phyloP scores from a whole-genome alignment of 30 jellyfish, hydroid and myxozoan species.

The Turritopsis rubra region DNA sequence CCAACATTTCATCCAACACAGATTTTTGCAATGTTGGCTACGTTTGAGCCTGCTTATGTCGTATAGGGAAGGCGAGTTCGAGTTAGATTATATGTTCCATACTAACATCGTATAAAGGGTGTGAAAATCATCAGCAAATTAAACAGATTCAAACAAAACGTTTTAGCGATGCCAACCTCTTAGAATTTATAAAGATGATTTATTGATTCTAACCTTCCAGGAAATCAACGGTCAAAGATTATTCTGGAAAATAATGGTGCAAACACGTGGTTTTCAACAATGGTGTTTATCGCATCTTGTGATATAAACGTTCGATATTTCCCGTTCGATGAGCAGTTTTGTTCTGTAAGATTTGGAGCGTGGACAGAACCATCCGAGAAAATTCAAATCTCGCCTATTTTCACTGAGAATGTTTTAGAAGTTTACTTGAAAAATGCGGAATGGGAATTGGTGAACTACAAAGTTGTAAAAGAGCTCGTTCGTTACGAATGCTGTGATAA shows the following conservation, averaged over 20 bases:
- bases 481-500: constrained; percentile 45
- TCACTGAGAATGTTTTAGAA: neutral
- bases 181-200: too few species aligned
- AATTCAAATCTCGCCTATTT: neutral
- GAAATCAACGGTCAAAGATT: constrained; percentile 41
- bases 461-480: constrained; percentile 21
- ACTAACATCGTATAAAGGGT: too few species aligned
- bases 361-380: constrained; percentile 35
- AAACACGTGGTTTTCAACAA: constrained; percentile 64
- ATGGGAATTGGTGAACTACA: constrained; percentile 56
- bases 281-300: constrained; percentile 56
- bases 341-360: constrained; percentile 60
- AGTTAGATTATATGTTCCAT: too few species aligned
- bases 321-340: constrained; percentile 66
- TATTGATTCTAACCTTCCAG: too few species aligned
- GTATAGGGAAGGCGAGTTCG: too few species aligned
- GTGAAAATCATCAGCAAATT: too few species aligned
- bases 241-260: constrained; percentile 30
- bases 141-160: too few species aligned
- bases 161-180: too few species aligned
- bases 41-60: too few species aligned
- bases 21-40: too few species aligned
- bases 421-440: constrained; percentile 39
- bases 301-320: constrained; percentile 54
- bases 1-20: too few species aligned